These are phyloP conservation scores for Brachyistius frenatus DNA, from an alignment of 2,113 vertebrate genomes.

Conservation along the genomic window DNA sequence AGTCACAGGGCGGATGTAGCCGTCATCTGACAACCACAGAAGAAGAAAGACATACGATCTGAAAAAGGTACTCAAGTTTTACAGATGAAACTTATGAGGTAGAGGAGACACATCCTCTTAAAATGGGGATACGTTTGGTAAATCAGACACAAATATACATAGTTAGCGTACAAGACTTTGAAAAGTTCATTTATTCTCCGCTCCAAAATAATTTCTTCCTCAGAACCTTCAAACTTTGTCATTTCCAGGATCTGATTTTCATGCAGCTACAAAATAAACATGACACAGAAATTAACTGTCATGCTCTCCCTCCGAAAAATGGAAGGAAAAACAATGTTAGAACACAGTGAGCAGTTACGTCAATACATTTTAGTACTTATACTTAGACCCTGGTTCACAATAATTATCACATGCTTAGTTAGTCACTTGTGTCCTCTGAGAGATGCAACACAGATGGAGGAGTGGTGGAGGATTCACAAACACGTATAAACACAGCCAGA, in stretches of 20 bases:
- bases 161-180: background rate
- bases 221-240: background rate
- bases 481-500: slow-evolving; percentile 15
- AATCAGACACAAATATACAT: background rate
- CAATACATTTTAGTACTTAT: slow-evolving; percentile 18
- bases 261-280: slow-evolving; percentile 47
- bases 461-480: slow-evolving; percentile 48
- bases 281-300: slow-evolving; percentile 7
- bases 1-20: slow-evolving; percentile 94
- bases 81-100: too few relatives aligned
- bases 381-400: slow-evolving; percentile 31
- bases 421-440: slow-evolving; percentile 43
- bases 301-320: slow-evolving; percentile 44
- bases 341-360: slow-evolving; percentile 18
- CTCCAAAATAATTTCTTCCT: background rate
- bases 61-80: background rate
- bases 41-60: slow-evolving; percentile 3
- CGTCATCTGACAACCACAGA: slow-evolving; percentile 87
- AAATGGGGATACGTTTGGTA: too few relatives aligned
- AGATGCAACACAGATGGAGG: slow-evolving; percentile 51
- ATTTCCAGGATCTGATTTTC: slow-evolving; percentile 11
- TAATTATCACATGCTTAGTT: slow-evolving; percentile 53
- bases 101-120: background rate
- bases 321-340: slow-evolving; percentile 28
- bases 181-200: background rate